Evolutionary conservation across 2,113 vertebrate species (phyloP).

Genomic region (Cyphomyrus plagiostoma): DNA sequence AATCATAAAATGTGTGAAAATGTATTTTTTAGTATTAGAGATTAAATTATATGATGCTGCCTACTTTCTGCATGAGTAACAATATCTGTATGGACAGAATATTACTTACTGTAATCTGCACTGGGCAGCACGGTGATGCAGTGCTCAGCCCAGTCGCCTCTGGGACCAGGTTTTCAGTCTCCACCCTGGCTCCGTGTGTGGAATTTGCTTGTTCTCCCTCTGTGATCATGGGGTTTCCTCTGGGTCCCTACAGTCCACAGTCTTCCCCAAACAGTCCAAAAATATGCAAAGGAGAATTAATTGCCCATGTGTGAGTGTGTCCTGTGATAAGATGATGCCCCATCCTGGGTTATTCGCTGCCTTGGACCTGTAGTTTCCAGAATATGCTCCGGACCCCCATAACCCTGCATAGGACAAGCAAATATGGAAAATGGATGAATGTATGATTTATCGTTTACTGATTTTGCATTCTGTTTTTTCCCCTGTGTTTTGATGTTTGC

Average conservation of each 20-base stretch:
- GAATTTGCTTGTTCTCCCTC: neutral
- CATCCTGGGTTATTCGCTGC: neutral
- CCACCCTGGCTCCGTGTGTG: neutral
- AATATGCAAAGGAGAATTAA: neutral
- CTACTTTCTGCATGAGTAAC: neutral
- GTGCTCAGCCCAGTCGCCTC: neutral
- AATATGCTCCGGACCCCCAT: neutral
- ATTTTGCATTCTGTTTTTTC: neutral
- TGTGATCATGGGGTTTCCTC: neutral
- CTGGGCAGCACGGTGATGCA: neutral
- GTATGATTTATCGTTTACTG: neutral
- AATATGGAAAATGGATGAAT: neutral
- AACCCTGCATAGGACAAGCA: neutral
- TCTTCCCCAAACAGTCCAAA: neutral
- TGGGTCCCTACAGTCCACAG: neutral
- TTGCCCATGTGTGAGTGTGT: neutral
- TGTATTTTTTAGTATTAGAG: neutral
- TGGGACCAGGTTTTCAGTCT: neutral
- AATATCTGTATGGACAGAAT: neutral
- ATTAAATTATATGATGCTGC: neutral
- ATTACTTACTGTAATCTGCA: neutral
- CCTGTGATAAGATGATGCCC: neutral
- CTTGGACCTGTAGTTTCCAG: neutral
- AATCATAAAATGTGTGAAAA: neutral
- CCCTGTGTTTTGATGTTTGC: neutral